Conservation (phyloP, 2,113 vertebrate species). For the Zosterops borbonicus region DNA sequence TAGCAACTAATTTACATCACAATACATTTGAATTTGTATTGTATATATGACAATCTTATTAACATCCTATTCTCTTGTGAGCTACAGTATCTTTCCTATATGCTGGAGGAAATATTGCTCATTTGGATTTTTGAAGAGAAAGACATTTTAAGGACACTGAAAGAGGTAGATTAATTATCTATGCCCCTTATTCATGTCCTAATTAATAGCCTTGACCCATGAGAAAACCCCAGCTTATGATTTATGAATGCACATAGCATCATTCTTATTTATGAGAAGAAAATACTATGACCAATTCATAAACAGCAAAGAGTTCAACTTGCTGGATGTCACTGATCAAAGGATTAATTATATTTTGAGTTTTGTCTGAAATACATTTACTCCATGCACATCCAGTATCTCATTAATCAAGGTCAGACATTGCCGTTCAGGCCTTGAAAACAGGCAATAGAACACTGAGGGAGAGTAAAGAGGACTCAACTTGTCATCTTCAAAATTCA, state of each 20-base stretch:
- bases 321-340: not conserved
- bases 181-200: conserved; percentile 15
- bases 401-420: conserved; percentile 5
- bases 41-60: conserved; percentile 38
- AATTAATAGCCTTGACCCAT: conserved; percentile 36
- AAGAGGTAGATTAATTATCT: conserved; percentile 32
- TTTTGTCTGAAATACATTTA: conserved; percentile 8
- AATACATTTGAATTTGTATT: conserved; percentile 35
- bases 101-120: conserved; percentile 4
- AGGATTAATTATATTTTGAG: conserved; percentile 7
- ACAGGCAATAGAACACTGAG: not conserved
- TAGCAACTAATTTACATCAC: conserved; percentile 55
- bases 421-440: not conserved
- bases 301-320: not conserved
- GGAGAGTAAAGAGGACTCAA: not conserved
- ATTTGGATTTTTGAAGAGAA: conserved; percentile 22
- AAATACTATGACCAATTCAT: conserved; percentile 3
- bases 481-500: not conserved
- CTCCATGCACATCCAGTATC: not conserved
- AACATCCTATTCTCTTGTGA: conserved; percentile 34
- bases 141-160: conserved; percentile 36
- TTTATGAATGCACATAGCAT: not conserved
- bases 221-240: conserved; percentile 30
- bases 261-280: conserved; percentile 4
- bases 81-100: not conserved